Evolutionary conservation across 2,888 invertebrate species (phyloP).

Genomic region (Polydrusus tereticollis): DNA sequence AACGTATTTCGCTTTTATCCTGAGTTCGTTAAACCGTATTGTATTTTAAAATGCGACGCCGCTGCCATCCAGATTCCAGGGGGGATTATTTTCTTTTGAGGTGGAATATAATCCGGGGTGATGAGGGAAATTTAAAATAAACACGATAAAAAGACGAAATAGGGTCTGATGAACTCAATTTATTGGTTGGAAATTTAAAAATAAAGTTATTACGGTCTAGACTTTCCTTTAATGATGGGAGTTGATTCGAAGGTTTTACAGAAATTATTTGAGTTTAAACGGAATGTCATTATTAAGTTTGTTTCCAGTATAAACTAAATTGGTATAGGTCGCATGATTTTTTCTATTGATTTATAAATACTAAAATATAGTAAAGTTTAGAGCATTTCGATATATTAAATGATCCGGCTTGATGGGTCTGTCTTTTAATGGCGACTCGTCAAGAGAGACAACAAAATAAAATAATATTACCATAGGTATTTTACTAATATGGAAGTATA

Average conservation of each 20-base stretch:
- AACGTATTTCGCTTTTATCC: no score
- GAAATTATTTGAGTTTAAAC: background rate
- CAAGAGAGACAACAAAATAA: no score
- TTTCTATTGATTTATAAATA: no score
- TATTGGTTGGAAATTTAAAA: background rate
- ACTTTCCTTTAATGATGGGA: background rate
- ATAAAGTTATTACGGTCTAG: background rate
- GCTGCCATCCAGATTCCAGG: background rate
- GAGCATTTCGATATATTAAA: no score
- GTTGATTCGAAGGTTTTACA: background rate
- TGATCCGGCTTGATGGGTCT: no score
- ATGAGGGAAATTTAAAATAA: slow-evolving; percentile 14
- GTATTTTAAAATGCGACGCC: background rate
- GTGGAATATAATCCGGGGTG: slow-evolving; percentile 9
- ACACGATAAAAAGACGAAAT: slow-evolving; percentile 7
- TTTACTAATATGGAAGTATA: no score
- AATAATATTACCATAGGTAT: no score
- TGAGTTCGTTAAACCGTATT: no score
- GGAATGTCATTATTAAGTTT: background rate
- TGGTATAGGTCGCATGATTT: no score
- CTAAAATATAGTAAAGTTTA: no score
- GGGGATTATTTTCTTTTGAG: slow-evolving; percentile 13
- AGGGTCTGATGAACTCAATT: background rate
- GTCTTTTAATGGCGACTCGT: no score
- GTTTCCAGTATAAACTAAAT: background rate